phyloP scores from a whole-genome alignment of 1,140 invertebrate species.

The Cyclargus thomasi region DNA sequence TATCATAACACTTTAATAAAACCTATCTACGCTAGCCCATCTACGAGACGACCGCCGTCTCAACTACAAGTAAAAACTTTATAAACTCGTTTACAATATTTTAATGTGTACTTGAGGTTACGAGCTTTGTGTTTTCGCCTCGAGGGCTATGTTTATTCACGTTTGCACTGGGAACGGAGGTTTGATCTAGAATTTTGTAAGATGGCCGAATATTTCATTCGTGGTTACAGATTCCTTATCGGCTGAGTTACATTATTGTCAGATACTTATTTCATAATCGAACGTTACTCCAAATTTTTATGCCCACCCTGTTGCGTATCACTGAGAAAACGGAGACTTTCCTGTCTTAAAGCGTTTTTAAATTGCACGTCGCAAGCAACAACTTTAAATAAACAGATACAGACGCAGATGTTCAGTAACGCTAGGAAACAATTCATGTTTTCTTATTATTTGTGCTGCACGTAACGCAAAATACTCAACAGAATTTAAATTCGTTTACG shows the following conservation, averaged over 20 bases:
- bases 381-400: slow-evolving; percentile 21
- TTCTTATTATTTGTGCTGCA: slow-evolving; percentile 2
- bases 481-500: slow-evolving; percentile 6
- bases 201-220: slow-evolving; percentile 5
- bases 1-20: slow-evolving; percentile 65
- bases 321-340: slow-evolving; percentile 19
- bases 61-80: slow-evolving; percentile 63
- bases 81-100: slow-evolving; percentile 53
- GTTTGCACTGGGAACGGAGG: slow-evolving; percentile 29
- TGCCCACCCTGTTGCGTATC: slow-evolving; percentile 60
- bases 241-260: slow-evolving; percentile 65
- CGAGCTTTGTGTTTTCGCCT: slow-evolving; percentile 25
- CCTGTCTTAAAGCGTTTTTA: slow-evolving; percentile 22
- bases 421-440: slow-evolving; percentile 25
- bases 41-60: slow-evolving; percentile 65
- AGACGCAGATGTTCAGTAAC: slow-evolving; percentile 19
- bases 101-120: slow-evolving; percentile 30
- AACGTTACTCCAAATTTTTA: slow-evolving; percentile 38
- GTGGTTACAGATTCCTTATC: not conserved
- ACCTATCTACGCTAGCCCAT: slow-evolving; percentile 72
- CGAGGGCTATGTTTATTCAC: slow-evolving; percentile 16
- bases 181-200: slow-evolving; percentile 10
- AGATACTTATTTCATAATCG: slow-evolving; percentile 64
- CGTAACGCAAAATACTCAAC: not conserved
- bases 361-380: slow-evolving; percentile 15